phyloP scores from a whole-genome alignment of 2,113 vertebrate species.

The Bucco capensis region DNA sequence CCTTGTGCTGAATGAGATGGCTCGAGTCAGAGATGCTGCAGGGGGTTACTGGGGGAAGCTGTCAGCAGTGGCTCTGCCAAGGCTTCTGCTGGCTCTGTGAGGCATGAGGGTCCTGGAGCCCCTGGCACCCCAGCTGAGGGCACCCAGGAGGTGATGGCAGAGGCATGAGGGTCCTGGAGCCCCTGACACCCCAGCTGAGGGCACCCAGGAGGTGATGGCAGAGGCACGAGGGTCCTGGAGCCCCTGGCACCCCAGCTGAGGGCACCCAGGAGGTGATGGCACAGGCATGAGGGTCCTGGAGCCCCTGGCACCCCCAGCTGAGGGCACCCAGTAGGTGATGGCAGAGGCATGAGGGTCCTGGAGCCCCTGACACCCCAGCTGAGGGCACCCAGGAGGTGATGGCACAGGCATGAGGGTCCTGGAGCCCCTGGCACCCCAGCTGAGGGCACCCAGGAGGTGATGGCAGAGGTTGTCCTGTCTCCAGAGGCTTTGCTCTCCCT shows the following conservation, averaged over 20 bases:
- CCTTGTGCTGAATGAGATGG: slow-evolving; percentile 25
- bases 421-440: neutral
- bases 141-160: neutral
- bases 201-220: neutral
- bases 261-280: neutral
- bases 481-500: fast-evolving
- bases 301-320: neutral
- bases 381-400: neutral
- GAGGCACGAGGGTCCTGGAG: too few species aligned
- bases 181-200: neutral
- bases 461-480: neutral
- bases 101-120: neutral
- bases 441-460: neutral
- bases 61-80: neutral
- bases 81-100: neutral
- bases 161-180: too few species aligned
- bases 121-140: neutral
- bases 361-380: neutral
- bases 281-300: too few species aligned
- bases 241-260: neutral
- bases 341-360: too few species aligned
- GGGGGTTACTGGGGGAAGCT: slow-evolving; percentile 29
- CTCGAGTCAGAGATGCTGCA: slow-evolving; percentile 52
- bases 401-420: neutral
- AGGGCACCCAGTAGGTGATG: neutral